Evolutionary conservation across 2,113 vertebrate species (phyloP), one percentile per base, ranked within the genome.

Genomic region (Perca schrenkii): DNA sequence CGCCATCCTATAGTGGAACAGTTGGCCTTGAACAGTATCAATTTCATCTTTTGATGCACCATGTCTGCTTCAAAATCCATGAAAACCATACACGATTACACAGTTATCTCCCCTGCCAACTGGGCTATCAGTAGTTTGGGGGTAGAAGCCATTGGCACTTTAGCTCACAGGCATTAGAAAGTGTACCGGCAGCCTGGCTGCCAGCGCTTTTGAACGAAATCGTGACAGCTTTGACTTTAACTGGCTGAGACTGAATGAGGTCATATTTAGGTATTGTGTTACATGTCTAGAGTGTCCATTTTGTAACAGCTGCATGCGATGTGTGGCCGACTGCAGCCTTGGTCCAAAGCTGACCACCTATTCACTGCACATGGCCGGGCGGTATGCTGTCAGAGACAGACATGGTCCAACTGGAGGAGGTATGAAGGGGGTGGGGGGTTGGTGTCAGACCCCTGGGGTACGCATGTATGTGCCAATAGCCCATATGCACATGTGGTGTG

Each of bases 261-360:
- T 90, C 84, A 86, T 87, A 86, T 89, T 84, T 69, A 62, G 83
- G 77, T 87, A 74, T 93, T 87, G 77, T 70, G 61, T 94, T 94
- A 86, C 92, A 87, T 8, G 68, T 88, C 81, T 86, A 72, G 69
- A 90, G 82, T 88, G 82, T 94, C 89, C 83, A 89, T 87, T 89
- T 88, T 80, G 85, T 76, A 91, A 94, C 93, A 94, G 93, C 93
- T 93, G 92, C 91, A 83, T 88, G 74, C 11, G 22, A 88, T 81
- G 86, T 87, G 86, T 89, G 82, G 62, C 74, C 65, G 78, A 83
- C 78, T 87, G 62, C 76, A 84, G 86, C 77, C 74, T 49, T 28
- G 65, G 47, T 63, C 61, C 74, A 66, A 28, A 72, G 80, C 83
- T 89, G 91, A 89, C 83, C 86, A 89, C 85, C 86, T 86, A 57